phyloP scores from a whole-genome alignment of 2,888 invertebrate species.

The Pristionchus japonicus region DNA sequence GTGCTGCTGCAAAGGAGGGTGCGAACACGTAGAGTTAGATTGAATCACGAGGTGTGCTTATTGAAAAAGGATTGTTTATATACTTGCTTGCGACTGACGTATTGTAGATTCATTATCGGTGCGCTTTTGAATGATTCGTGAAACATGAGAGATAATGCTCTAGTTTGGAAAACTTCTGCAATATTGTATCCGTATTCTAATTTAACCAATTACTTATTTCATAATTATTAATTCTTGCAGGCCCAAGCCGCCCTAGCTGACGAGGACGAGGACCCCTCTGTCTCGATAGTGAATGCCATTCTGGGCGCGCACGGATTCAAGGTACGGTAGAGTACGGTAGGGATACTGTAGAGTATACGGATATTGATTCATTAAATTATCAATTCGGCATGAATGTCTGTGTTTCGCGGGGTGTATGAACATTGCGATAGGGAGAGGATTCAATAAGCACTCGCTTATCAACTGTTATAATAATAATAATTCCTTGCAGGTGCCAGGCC shows the following conservation, averaged over 20 bases:
- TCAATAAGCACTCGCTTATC: no score
- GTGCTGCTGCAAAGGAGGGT: no score
- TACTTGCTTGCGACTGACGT: no score
- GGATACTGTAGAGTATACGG: neutral
- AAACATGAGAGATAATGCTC: neutral
- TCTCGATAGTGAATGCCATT: slow-evolving; percentile 7
- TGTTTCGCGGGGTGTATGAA: neutral
- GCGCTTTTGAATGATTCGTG: neutral
- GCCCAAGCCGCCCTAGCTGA: neutral
- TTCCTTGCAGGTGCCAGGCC: neutral
- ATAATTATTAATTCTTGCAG: neutral
- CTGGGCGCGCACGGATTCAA: slow-evolving; percentile 26
- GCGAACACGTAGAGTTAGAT: no score
- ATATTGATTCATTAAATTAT: neutral
- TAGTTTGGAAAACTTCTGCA: neutral
- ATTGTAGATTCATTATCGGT: neutral
- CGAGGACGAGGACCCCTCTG: slow-evolving; percentile 3
- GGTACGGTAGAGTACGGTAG: neutral
- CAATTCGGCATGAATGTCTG: neutral
- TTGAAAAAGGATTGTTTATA: no score
- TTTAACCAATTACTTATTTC: neutral
- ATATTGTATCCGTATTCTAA: neutral
- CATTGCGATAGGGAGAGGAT: neutral
- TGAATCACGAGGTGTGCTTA: no score
- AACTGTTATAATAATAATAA: no score